These are phyloP conservation scores for Sparidentex hasta DNA, from an alignment of 2,797 vertebrate genomes.

Conservation along the genomic window DNA sequence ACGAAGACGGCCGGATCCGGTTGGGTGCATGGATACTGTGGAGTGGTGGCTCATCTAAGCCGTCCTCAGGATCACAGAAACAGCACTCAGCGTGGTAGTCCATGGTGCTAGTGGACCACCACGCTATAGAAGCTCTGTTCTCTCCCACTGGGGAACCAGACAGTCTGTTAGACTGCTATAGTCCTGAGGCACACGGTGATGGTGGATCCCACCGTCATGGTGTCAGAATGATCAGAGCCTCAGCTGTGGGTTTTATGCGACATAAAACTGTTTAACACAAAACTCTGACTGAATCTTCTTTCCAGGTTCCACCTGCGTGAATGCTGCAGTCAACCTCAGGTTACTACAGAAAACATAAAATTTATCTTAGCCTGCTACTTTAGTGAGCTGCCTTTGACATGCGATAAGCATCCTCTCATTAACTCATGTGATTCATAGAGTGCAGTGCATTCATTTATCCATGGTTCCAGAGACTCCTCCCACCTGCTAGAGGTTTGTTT, in stretches of 20 bases:
- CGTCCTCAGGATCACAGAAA: conserved; percentile 70
- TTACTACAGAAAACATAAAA: background rate
- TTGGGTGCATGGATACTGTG: conserved; percentile 83
- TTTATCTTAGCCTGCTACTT: background rate
- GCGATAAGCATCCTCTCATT: too few species aligned
- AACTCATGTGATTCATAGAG: too few species aligned
- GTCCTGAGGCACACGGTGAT: conserved; percentile 36
- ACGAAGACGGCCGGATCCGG: conserved; percentile 91
- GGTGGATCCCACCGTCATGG: conserved; percentile 28
- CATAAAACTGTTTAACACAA: background rate
- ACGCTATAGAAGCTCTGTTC: background rate
- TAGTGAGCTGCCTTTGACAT: background rate
- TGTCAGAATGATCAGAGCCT: background rate
- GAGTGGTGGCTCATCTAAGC: conserved; percentile 79
- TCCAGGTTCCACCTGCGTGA: background rate
- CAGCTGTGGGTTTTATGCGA: background rate
- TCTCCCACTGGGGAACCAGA: conserved; percentile 20
- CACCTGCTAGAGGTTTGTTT: background rate
- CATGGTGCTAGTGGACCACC: conserved; percentile 48
- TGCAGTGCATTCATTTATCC: too few species aligned
- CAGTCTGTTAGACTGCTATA: conserved; percentile 31
- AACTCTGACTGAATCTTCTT: background rate
- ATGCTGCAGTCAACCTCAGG: background rate
- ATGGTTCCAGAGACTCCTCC: background rate
- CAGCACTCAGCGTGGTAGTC: conserved; percentile 80